These are phyloP conservation scores for Tenebrosternarchus preto DNA, from an alignment of 2,113 vertebrate genomes.

Conservation along the genomic window DNA sequence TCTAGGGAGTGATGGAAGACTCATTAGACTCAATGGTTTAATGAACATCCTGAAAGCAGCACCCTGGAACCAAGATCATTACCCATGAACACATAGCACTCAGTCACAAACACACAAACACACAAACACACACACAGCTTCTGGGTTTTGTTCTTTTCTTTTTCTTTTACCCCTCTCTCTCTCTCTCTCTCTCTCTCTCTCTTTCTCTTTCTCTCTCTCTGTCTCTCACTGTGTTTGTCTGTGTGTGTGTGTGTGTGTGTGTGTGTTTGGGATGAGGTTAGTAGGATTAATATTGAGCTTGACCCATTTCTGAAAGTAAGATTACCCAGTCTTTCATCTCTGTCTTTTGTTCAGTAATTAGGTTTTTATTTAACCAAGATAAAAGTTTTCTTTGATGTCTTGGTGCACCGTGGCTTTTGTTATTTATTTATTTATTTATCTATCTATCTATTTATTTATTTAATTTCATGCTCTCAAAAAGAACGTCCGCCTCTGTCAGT, in stretches of 20 bases:
- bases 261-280: background rate
- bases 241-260: too few species aligned
- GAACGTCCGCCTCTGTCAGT: constrained; percentile 12
- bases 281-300: constrained; percentile 28
- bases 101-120: background rate
- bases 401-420: background rate
- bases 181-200: constrained; percentile 1
- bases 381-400: constrained; percentile 31
- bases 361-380: constrained; percentile 16
- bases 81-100: background rate
- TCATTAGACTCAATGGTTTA: constrained; percentile 44
- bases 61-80: constrained; percentile 16
- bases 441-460: too few species aligned
- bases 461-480: constrained; percentile 3
- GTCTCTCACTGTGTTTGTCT: background rate
- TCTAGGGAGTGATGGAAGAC: background rate
- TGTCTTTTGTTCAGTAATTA: constrained; percentile 38
- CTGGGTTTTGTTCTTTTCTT: background rate
- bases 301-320: constrained; percentile 30
- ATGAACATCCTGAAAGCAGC: constrained; percentile 41
- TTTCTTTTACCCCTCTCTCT: too few species aligned
- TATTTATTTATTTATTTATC: background rate
- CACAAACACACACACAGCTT: too few species aligned
- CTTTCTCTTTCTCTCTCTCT: background rate
- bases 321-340: constrained; percentile 35